Evolutionary conservation across 2,888 invertebrate species (phyloP).

Genomic region (Lacanobia oleracea): DNA sequence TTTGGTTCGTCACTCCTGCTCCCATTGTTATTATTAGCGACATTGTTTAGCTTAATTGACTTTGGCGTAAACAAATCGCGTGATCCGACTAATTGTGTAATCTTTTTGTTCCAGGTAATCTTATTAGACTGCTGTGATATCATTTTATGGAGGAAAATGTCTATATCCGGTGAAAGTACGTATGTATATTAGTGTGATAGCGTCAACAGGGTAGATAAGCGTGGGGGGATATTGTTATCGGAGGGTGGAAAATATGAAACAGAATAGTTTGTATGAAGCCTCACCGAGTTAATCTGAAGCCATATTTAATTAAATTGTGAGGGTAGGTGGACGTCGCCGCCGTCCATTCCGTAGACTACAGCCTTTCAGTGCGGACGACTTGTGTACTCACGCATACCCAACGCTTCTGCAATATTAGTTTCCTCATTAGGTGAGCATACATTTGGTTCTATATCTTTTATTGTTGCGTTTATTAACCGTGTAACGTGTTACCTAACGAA

Average conservation of each 20-base stretch:
- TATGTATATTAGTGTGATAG: conserved; percentile 49
- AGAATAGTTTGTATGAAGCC: conserved; percentile 88
- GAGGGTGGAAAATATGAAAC: conserved; percentile 85
- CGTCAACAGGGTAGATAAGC: conserved; percentile 58
- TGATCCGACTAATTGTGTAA: conserved; percentile 82
- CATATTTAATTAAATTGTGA: conserved; percentile 90
- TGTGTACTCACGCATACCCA: conserved; percentile 56
- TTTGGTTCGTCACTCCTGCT: conserved; percentile 88
- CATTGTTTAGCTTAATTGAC: conserved; percentile 86
- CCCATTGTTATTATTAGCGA: conserved; percentile 87
- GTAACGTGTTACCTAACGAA: conserved; percentile 4
- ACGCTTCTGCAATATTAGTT: conserved; percentile 52
- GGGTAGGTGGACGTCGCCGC: conserved; percentile 77
- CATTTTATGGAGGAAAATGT: conserved; percentile 63
- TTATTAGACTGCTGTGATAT: conserved; percentile 68
- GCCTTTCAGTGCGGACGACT: conserved; percentile 77
- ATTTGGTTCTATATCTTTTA: conserved; percentile 22
- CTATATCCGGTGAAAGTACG: conserved; percentile 58
- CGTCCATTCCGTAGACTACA: conserved; percentile 80
- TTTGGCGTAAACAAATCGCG: conserved; percentile 84
- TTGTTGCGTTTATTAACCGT: conserved; percentile 15
- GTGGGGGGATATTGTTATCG: conserved; percentile 59
- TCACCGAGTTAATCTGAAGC: conserved; percentile 88
- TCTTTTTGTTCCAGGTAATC: conserved; percentile 88
- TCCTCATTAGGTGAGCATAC: conserved; percentile 68